Evolutionary conservation across 2,113 vertebrate species (phyloP), one percentile per base, ranked within the genome.

Genomic region (Barbus barbus): DNA sequence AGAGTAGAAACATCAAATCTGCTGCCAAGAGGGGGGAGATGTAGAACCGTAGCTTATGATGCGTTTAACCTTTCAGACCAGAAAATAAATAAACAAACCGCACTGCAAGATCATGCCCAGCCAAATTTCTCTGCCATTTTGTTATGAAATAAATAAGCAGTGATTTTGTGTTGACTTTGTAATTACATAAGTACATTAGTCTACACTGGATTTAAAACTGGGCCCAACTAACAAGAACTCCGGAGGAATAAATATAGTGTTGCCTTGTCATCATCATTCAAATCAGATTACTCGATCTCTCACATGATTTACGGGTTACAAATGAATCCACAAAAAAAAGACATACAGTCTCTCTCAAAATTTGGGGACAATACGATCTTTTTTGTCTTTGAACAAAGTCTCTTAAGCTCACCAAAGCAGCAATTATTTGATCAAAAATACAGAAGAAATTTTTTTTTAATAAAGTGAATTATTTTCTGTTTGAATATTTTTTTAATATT

Each of bases 51-150:
- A 51, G 65, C 24, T 80, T 48, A 46, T 28, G 69, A 79, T 38
- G 79, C 36, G 24, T 87, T 81, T 82, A 61, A 87, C 86, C 72
- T 87, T 84, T 87, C 9, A 71, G 24, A 46, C 48, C 58, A 69
- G 33, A 79, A 44, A 44, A 14, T 65, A 67, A 53, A 28, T 73
- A 67, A 67, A 74, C 51, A 76, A 65, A 36, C 56, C n/a, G 7
- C 58, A 61, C 36, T 38, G 58, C 9, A 0, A 2, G 36, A 44
- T 60, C 31, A 2, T 5, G 0, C 51, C 53, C 75, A 24, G 75
- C 11, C 22, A 14, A 38, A 78, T 38, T 33, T 14, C 26, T 77
- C 33, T 2, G 2, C 22, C 6, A 36, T 61, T 46, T 44, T 7
- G 36, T 79, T 46, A 26, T 9, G 22, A 61, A 41, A 41, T 41